These are phyloP conservation scores for Apeltes quadracus DNA, from an alignment of 2,113 vertebrate species.

Conservation along the genomic window DNA sequence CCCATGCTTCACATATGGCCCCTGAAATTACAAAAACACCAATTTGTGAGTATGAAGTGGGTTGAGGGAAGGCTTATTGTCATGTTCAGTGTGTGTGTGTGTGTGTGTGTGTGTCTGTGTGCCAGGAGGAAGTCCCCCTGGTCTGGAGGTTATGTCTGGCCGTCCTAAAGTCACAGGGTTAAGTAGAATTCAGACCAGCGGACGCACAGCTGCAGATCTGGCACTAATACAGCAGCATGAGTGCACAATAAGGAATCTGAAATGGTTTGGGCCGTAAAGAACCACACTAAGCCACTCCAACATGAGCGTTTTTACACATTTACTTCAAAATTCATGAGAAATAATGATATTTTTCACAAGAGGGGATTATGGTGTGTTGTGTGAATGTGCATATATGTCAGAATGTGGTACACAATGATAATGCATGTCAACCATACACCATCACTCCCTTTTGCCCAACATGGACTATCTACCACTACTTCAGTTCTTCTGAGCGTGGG, in stretches of 20 bases:
- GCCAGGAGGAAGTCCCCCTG: conserved; percentile 25
- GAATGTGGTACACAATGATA: background rate
- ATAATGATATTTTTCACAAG: background rate
- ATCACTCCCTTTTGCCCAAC: no score
- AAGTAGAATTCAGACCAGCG: conserved; percentile 66
- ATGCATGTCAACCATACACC: no score
- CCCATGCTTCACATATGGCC: background rate
- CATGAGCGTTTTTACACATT: background rate
- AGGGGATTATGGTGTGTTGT: background rate
- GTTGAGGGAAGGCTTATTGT: conserved; percentile 22
- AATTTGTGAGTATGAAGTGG: conserved; percentile 17
- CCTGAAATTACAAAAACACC: conserved; percentile 21
- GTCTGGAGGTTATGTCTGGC: conserved; percentile 63
- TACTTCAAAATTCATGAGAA: background rate
- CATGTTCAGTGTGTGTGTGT: conserved; percentile 5
- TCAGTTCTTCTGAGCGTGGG: background rate
- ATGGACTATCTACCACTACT: background rate
- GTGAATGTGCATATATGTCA: background rate
- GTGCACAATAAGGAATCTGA: conserved; percentile 23
- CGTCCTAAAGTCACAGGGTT: conserved; percentile 66
- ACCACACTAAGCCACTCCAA: background rate
- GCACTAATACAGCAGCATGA: conserved; percentile 44
- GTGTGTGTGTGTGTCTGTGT: conserved; percentile 25
- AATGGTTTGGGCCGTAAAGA: background rate
- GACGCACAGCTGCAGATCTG: conserved; percentile 56